Percentiles rank a stretch among this genome's conserved stretches.
Evolutionary conservation across 2,888 invertebrate genomes (phyloP).

Genomic region (Euphydryas editha): DNA sequence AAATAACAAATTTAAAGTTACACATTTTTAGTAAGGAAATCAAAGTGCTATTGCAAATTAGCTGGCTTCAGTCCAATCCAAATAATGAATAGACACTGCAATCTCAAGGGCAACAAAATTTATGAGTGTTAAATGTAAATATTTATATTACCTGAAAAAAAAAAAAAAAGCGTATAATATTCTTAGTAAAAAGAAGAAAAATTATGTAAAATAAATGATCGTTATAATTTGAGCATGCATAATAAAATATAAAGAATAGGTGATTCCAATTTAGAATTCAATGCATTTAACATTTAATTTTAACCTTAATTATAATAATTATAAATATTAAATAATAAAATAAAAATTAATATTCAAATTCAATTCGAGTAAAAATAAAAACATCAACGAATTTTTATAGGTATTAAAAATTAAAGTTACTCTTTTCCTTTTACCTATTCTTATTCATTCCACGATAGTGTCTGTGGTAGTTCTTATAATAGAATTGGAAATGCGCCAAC

Average conservation of each 20-base stretch:
- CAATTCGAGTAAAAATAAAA: not conserved
- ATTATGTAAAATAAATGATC: too few relatives aligned
- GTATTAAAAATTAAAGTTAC: constrained; percentile 35
- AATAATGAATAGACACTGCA: constrained; percentile 54
- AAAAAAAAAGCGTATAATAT: constrained; percentile 21
- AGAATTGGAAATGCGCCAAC: constrained; percentile 73
- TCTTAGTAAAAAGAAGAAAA: too few relatives aligned
- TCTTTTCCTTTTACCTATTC: constrained; percentile 38
- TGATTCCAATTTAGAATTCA: too few relatives aligned
- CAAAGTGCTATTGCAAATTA: constrained; percentile 61
- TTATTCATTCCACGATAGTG: constrained; percentile 44
- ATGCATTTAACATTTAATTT: too few relatives aligned
- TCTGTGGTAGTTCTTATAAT: constrained; percentile 49
- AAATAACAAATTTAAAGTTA: not conserved
- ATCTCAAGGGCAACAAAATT: constrained; percentile 68
- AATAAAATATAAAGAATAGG: not conserved
- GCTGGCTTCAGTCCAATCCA: constrained; percentile 66
- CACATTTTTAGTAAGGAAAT: constrained; percentile 52
- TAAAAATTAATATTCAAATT: not conserved
- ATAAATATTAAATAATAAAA: not conserved
- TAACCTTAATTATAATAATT: too few relatives aligned
- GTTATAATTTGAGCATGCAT: not conserved
- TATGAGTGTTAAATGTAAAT: constrained; percentile 52
- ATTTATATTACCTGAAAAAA: constrained; percentile 50
- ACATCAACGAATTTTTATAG: not conserved